A percentile compares a stretch with the other conserved stretches of the same genome.
Evolutionary conservation across 2,888 invertebrate genomes (phyloP).

Genomic region (Acleris emargana): DNA sequence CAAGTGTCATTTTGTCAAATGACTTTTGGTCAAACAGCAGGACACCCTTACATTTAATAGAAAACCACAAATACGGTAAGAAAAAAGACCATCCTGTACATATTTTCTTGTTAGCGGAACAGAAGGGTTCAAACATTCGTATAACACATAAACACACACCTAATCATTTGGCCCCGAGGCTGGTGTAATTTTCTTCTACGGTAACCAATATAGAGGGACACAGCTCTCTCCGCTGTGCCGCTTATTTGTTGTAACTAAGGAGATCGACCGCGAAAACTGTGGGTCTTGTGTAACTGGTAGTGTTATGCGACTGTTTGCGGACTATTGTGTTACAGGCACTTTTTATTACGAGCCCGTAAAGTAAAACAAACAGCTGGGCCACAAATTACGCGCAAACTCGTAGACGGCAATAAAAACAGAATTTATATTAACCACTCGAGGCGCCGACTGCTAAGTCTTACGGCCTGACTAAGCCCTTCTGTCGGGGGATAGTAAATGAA

Average conservation of each 20-base stretch:
- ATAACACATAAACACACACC: slow-evolving; percentile 47
- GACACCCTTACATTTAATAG: too few species aligned
- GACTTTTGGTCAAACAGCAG: too few species aligned
- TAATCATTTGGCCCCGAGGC: slow-evolving; percentile 51
- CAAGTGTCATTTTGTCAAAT: too few species aligned
- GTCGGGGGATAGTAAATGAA: slow-evolving; percentile 16
- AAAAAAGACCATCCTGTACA: slow-evolving; percentile 14
- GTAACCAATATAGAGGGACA: slow-evolving; percentile 44
- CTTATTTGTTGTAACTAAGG: not conserved
- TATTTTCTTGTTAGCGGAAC: slow-evolving; percentile 36
- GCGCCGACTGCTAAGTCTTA: slow-evolving; percentile 17
- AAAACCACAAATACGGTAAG: not conserved
- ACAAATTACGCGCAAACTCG: slow-evolving; percentile 55
- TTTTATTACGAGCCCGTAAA: slow-evolving; percentile 62
- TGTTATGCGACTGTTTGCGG: slow-evolving; percentile 47
- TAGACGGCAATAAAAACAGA: slow-evolving; percentile 50
- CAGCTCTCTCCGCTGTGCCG: slow-evolving; percentile 7
- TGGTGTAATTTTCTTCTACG: slow-evolving; percentile 49
- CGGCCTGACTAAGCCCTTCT: slow-evolving; percentile 11
- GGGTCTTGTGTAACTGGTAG: slow-evolving; percentile 44
- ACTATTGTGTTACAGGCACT: slow-evolving; percentile 56
- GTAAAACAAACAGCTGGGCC: slow-evolving; percentile 56
- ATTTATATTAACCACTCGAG: slow-evolving; percentile 42
- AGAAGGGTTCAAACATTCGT: slow-evolving; percentile 39
- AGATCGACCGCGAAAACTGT: slow-evolving; percentile 20